phyloP scores from a whole-genome alignment of 2,888 invertebrate genomes.

The Oscheius sp. region DNA sequence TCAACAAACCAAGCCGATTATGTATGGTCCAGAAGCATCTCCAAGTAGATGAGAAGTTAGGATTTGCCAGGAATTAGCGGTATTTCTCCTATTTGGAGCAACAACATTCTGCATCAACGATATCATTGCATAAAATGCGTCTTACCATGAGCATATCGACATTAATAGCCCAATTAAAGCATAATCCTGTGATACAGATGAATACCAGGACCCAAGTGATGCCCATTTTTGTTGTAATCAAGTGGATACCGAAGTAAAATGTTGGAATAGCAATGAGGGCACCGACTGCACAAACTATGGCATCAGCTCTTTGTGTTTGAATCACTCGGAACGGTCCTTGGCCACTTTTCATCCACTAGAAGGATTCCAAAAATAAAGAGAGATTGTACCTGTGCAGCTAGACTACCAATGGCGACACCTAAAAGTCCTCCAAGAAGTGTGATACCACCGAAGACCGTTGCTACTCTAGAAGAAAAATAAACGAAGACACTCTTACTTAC shows the following conservation, averaged over 20 bases:
- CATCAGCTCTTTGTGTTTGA: slow-evolving; percentile 74
- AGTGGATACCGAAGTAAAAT: slow-evolving; percentile 83
- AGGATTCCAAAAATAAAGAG: not conserved
- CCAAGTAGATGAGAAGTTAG: slow-evolving; percentile 95
- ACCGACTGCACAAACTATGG: slow-evolving; percentile 86
- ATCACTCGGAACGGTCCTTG: slow-evolving; percentile 48
- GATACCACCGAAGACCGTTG: slow-evolving; percentile 91
- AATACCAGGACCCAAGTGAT: slow-evolving; percentile 73
- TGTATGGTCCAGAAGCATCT: slow-evolving; percentile 97
- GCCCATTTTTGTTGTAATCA: slow-evolving; percentile 77
- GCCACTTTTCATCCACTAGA: slow-evolving; percentile 39
- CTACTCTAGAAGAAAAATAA: slow-evolving; percentile 47
- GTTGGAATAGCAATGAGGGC: slow-evolving; percentile 88
- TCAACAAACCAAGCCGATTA: slow-evolving; percentile 81
- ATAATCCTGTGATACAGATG: slow-evolving; percentile 80
- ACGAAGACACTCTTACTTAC: slow-evolving; percentile 16
- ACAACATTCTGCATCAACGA: slow-evolving; percentile 86
- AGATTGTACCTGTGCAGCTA: slow-evolving; percentile 77
- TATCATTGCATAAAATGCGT: not conserved
- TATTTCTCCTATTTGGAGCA: slow-evolving; percentile 92
- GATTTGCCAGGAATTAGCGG: slow-evolving; percentile 97
- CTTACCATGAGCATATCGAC: slow-evolving; percentile 84
- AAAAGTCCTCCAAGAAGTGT: slow-evolving; percentile 91
- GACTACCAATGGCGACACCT: slow-evolving; percentile 90
- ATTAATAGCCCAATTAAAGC: slow-evolving; percentile 97